Conservation (phyloP, 2,888 invertebrate species). For the Drosophila falleni region DNA sequence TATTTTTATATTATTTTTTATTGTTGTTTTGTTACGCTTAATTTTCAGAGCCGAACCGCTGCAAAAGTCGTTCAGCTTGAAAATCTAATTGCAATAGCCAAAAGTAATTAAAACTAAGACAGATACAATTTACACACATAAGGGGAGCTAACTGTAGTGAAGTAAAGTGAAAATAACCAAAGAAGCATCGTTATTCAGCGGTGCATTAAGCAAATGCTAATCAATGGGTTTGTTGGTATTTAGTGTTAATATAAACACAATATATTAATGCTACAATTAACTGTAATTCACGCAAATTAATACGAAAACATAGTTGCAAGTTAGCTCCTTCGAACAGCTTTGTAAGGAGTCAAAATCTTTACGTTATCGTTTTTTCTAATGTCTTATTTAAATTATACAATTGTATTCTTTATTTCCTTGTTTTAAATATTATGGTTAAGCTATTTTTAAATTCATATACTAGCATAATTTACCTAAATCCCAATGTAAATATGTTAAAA, state of each 20-base stretch:
- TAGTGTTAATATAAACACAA: conserved; percentile 13
- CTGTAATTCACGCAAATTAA: conserved; percentile 5
- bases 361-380: too few relatives aligned
- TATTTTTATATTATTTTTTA: neutral
- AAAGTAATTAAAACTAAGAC: conserved; percentile 51
- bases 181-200: conserved; percentile 53
- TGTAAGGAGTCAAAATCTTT: too few relatives aligned
- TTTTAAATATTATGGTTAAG: too few relatives aligned
- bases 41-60: conserved; percentile 76
- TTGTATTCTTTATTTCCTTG: too few relatives aligned
- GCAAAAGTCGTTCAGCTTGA: conserved; percentile 81
- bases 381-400: too few relatives aligned
- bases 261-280: conserved; percentile 7
- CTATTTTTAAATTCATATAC: too few relatives aligned
- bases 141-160: conserved; percentile 5
- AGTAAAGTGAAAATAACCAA: conserved; percentile 54
- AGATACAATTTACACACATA: conserved; percentile 11
- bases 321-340: too few relatives aligned
- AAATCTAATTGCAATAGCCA: conserved; percentile 71
- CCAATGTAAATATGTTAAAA: too few relatives aligned
- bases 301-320: too few relatives aligned
- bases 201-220: conserved; percentile 59
- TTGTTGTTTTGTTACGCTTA: conserved; percentile 51
- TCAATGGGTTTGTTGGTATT: conserved; percentile 11
- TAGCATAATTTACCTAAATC: too few relatives aligned